A percentile compares a stretch with the other conserved stretches of the same genome.
phyloP scores from a whole-genome alignment of 53 echinoderm and acorn worm species.

The Henricia sp. region DNA sequence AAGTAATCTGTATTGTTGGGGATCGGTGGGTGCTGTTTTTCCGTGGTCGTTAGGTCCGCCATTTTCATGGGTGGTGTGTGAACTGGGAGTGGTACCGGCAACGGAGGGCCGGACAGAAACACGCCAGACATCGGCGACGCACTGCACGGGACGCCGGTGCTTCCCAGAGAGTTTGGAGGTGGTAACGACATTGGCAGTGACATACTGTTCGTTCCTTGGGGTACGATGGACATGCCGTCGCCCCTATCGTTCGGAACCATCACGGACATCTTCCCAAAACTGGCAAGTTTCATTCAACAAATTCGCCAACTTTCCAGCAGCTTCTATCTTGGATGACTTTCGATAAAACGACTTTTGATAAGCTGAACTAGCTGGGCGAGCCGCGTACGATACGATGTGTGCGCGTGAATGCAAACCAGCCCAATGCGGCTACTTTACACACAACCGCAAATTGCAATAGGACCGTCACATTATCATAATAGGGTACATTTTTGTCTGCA shows the following conservation, averaged over 20 bases:
- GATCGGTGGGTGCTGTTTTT: conserved; percentile 62
- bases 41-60: conserved; percentile 21
- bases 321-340: neutral
- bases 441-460: too few species aligned
- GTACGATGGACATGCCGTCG: conserved; percentile 19
- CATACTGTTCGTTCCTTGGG: conserved; percentile 36
- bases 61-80: conserved; percentile 24
- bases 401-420: too few species aligned
- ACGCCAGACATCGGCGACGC: conserved; percentile 21
- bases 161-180: conserved; percentile 33
- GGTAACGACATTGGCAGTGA: conserved; percentile 30
- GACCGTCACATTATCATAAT: too few species aligned
- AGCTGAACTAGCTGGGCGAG: too few species aligned
- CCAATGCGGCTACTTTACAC: too few species aligned
- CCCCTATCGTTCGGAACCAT: conserved; percentile 42
- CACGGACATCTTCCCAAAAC: conserved; percentile 17
- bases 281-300: neutral
- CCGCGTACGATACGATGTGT: neutral
- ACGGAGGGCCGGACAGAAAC: conserved; percentile 31
- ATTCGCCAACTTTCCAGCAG: neutral
- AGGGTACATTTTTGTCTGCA: too few species aligned
- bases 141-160: conserved; percentile 12
- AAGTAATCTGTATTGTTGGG: conserved; percentile 89
- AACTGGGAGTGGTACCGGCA: conserved; percentile 11
- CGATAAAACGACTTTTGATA: too few species aligned